Evolutionary conservation across 1,140 invertebrate species (phyloP), one percentile per base, ranked within the genome.

Genomic region (Zaprionus kolodkinae): DNA sequence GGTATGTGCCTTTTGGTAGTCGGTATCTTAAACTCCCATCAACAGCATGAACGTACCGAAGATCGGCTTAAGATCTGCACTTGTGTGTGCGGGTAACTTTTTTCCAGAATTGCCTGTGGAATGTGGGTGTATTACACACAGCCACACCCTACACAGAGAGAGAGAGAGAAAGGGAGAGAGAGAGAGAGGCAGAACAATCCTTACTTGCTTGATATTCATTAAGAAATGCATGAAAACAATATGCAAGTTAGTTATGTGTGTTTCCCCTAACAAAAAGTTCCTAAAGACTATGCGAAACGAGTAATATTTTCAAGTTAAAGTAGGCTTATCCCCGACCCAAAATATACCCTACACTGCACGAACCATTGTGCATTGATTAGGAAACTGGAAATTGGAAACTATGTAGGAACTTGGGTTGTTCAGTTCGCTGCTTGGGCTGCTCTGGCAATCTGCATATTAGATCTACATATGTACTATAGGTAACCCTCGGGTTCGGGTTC

Each of bases 281-380:
- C 54, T 52, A 21, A 78, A 21, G 21, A 78, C 60, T 43, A 78
- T 72, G 38, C 15, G 63, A 75, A 59, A 43, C 72, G 55, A 57
- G 85, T 76, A 88, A 88, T 88, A 88, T 88, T 88, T 88, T 88
- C 85, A 88, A 88, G 85, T 88, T 88, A 88, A 89, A 88, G 81
- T 75, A 72, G 85, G 85, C 85, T 88, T 89, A 88, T 81, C 83
- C 82, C 59, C 48, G 21, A 36, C 43, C 36, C 62, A 57, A 52
- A 6, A 30, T 21, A 67, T 65, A 70, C 76, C 48, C 66, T 45
- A 62, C 35, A 40, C 33, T 64, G 48, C 11, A 40, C 55, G 50
- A 21, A 6, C 78, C 50, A 81, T 88, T 88, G 86, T 88, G 60
- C 85, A 79, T 88, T 88, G 85, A 88, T 88, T 88, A 88, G 78